Conservation (phyloP, 2,797 vertebrate species). For the Danio kyathit region DNA sequence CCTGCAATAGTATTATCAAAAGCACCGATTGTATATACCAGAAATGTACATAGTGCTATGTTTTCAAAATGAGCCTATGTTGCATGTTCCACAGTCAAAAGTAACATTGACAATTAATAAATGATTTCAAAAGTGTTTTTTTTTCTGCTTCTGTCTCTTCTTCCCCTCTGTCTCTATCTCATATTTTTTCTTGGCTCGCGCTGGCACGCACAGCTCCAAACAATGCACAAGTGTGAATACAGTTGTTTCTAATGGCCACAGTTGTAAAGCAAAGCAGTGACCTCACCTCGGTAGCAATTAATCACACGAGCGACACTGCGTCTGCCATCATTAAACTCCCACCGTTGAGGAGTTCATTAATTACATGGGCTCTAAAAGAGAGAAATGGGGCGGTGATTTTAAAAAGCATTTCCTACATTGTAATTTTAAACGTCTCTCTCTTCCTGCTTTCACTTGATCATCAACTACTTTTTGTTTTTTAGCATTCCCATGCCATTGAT, state of each 20-base stretch:
- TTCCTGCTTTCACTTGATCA: slow-evolving; percentile 45
- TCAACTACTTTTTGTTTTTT: slow-evolving; percentile 26
- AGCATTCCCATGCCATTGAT: slow-evolving; percentile 18
- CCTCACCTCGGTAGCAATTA: slow-evolving; percentile 71
- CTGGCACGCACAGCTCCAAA: slow-evolving; percentile 45
- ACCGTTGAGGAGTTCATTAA: slow-evolving; percentile 62
- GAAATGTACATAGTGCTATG: too few species aligned
- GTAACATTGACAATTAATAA: too few species aligned
- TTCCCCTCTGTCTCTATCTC: slow-evolving; percentile 54
- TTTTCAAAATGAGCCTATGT: too few species aligned
- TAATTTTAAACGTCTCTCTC: slow-evolving; percentile 30
- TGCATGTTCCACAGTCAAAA: too few species aligned
- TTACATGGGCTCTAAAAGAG: slow-evolving; percentile 43
- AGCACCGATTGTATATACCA: too few species aligned
- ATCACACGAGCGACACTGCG: slow-evolving; percentile 62
- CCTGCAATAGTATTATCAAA: too few species aligned
- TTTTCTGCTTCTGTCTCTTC: background rate
- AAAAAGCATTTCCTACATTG: slow-evolving; percentile 33
- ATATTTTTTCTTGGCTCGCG: slow-evolving; percentile 45
- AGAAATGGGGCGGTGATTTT: slow-evolving; percentile 32
- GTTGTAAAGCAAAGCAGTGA: slow-evolving; percentile 66
- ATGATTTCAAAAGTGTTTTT: too few species aligned
- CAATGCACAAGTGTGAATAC: slow-evolving; percentile 68
- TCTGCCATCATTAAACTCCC: slow-evolving; percentile 72
- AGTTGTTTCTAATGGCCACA: slow-evolving; percentile 68